A percentile compares a stretch with the other conserved stretches of the same genome.
Conservation (phyloP, 2,113 vertebrate species). For the Carassius gibelio region DNA sequence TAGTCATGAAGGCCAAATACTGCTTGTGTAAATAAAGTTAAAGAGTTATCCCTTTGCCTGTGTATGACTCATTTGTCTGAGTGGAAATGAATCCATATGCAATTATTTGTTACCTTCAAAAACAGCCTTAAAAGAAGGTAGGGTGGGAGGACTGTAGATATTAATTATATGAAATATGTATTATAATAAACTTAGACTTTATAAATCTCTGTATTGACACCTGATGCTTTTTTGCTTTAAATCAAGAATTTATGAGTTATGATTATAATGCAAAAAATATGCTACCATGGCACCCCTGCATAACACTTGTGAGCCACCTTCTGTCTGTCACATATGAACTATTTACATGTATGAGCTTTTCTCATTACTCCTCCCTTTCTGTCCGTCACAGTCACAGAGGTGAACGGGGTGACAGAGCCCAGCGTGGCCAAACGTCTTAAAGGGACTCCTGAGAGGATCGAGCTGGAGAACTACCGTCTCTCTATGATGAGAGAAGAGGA, state of each 20-base stretch:
- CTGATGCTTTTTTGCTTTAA: neutral
- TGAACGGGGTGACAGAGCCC: constrained; percentile 90
- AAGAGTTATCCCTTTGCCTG: constrained; percentile 30
- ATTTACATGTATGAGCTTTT: neutral
- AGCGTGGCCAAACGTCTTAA: constrained; percentile 86
- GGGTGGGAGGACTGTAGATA: neutral
- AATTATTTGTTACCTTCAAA: neutral
- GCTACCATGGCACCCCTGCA: neutral
- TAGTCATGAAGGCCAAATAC: constrained; percentile 45
- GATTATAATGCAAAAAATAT: too few species aligned
- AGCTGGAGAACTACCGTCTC: constrained; percentile 94
- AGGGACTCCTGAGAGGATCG: constrained; percentile 92
- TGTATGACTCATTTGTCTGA: constrained; percentile 44
- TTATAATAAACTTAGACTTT: neutral
- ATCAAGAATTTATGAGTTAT: neutral
- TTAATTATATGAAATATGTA: neutral
- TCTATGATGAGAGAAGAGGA: constrained; percentile 88
- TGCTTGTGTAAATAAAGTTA: constrained; percentile 36
- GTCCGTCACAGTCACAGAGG: constrained; percentile 71
- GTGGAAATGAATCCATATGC: neutral
- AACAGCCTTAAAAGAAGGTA: neutral
- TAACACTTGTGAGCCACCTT: neutral
- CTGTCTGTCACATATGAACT: too few species aligned
- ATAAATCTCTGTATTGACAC: neutral
- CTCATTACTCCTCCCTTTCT: neutral